A percentile compares a stretch with the other conserved stretches of the same genome.
These are phyloP conservation scores for Microtus oregoni DNA, from an alignment of 2,113 vertebrate genomes.

Conservation along the genomic window DNA sequence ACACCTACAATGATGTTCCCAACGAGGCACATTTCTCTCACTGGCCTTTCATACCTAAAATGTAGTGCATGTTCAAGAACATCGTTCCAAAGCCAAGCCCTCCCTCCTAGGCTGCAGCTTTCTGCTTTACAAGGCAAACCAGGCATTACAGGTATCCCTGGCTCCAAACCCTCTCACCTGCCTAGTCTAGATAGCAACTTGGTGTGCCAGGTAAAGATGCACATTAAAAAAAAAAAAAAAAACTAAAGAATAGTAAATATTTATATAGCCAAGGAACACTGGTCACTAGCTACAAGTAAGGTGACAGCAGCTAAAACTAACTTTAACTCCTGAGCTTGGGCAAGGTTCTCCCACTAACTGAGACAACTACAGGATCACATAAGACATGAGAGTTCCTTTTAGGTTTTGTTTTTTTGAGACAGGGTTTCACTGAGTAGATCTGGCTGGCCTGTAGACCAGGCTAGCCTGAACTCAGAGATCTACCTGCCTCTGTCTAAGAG, in stretches of 20 bases:
- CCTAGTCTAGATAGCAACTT: background rate
- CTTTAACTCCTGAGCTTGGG: constrained; percentile 51
- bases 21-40: background rate
- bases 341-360: constrained; percentile 16
- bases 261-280: background rate
- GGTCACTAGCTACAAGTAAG: constrained; percentile 14
- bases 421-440: background rate
- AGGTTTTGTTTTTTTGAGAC: background rate
- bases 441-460: background rate
- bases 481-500: background rate
- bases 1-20: background rate
- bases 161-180: background rate
- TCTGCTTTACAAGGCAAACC: background rate
- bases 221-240: background rate
- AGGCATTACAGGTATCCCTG: background rate
- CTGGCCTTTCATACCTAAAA: background rate
- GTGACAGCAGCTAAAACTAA: constrained; percentile 54
- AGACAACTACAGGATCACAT: background rate
- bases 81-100: background rate
- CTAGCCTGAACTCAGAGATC: background rate
- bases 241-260: background rate
- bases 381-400: background rate
- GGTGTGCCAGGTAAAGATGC: background rate
- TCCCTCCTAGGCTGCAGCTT: background rate
- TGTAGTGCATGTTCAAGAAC: background rate